Evolutionary conservation across 1,140 invertebrate genomes (phyloP).

Genomic region (Meloidogyne chitwoodi): DNA sequence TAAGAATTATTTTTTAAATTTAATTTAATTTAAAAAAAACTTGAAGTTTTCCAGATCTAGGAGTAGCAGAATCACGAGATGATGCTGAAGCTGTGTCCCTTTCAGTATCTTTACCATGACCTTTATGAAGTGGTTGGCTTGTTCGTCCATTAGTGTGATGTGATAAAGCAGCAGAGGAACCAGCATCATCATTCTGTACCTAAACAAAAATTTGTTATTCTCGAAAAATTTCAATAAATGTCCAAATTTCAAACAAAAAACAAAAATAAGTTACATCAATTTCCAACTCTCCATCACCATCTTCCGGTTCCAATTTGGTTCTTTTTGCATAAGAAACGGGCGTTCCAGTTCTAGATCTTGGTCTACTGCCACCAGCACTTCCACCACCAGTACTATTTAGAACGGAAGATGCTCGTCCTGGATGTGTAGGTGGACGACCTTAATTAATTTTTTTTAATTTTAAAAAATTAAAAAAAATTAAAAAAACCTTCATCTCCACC

Average conservation of each 20-base stretch:
- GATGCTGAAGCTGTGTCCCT: slow-evolving; percentile 36
- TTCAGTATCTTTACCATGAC: slow-evolving; percentile 36
- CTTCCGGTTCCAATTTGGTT: slow-evolving; percentile 50
- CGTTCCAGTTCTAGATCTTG: slow-evolving; percentile 9
- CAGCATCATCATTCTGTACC: slow-evolving; percentile 42
- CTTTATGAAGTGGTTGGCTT: slow-evolving; percentile 23
- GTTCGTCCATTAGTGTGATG: slow-evolving; percentile 25
- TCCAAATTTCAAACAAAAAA: slow-evolving; percentile 5
- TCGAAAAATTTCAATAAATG: neutral
- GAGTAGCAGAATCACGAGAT: slow-evolving; percentile 42
- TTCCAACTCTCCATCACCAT: slow-evolving; percentile 55
- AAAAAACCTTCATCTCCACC: neutral
- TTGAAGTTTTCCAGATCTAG: slow-evolving; percentile 39
- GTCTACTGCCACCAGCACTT: neutral
- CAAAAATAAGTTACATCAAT: slow-evolving; percentile 47
- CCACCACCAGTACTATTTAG: slow-evolving; percentile 6
- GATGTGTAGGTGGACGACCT: slow-evolving; percentile 1
- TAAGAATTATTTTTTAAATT: neutral
- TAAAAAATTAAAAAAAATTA: neutral
- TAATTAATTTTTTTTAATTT: too few species aligned
- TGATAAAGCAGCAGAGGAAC: slow-evolving; percentile 15
- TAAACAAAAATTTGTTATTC: neutral
- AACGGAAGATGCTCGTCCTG: slow-evolving; percentile 9
- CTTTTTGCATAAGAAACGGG: slow-evolving; percentile 34
- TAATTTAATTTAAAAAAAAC: neutral